phyloP scores from a whole-genome alignment of 1,140 invertebrate species.

The Drosophila auraria region DNA sequence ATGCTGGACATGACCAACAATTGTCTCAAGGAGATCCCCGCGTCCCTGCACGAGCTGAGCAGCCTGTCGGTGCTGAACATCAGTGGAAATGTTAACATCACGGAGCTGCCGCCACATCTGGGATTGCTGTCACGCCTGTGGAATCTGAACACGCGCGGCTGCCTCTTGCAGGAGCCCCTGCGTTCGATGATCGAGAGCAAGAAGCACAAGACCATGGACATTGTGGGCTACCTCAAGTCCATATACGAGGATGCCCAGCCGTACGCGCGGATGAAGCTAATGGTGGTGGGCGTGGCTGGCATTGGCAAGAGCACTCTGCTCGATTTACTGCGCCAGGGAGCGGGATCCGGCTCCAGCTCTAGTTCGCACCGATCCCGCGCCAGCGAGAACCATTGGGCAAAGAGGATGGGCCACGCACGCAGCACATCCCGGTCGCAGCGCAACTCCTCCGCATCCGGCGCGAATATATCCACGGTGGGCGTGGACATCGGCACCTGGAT shows the following conservation, averaged over 20 bases:
- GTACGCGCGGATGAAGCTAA: conserved; percentile 98
- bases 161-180: conserved; percentile 94
- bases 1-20: conserved; percentile 98
- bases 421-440: conserved; percentile 70
- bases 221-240: conserved; percentile 97
- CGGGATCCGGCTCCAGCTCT: conserved; percentile 72
- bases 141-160: conserved; percentile 97
- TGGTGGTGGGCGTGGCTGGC: conserved; percentile 98
- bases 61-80: conserved; percentile 98
- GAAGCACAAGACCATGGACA: conserved; percentile 98
- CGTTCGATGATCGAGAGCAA: conserved; percentile 96
- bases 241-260: conserved; percentile 95
- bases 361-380: conserved; percentile 69
- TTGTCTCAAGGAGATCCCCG: conserved; percentile 91
- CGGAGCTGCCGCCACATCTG: conserved; percentile 96
- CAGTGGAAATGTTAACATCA: conserved; percentile 94
- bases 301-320: conserved; percentile 97
- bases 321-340: conserved; percentile 92
- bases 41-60: conserved; percentile 93
- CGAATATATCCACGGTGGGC: conserved; percentile 96
- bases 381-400: conserved; percentile 92
- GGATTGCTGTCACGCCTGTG: conserved; percentile 96
- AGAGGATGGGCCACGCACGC: conserved; percentile 94
- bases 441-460: conserved; percentile 61
- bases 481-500: conserved; percentile 98